phyloP scores from a whole-genome alignment of 2,888 invertebrate genomes.

The Acronicta alni region DNA sequence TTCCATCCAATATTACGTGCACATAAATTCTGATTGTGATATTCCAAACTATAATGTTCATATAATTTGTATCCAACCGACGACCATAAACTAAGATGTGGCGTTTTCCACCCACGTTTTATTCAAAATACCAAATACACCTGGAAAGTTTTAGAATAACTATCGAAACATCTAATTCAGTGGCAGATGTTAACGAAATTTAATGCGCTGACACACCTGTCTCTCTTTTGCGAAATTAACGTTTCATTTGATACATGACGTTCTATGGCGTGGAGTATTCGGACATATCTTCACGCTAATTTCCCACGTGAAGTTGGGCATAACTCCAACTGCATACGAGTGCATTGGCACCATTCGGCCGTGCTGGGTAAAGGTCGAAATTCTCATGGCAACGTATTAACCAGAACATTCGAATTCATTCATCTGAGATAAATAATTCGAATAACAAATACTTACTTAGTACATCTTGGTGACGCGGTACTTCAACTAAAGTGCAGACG shows the following conservation, averaged over 20 bases:
- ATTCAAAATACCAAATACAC: conserved; percentile 30
- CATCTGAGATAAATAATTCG: conserved; percentile 7
- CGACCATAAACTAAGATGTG: conserved; percentile 19
- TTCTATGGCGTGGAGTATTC: conserved; percentile 27
- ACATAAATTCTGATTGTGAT: neutral
- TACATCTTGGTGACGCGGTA: no score
- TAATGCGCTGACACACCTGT: conserved; percentile 65
- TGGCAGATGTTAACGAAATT: conserved; percentile 69
- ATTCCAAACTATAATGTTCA: conserved; percentile 5
- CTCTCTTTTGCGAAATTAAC: conserved; percentile 59
- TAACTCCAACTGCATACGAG: conserved; percentile 44
- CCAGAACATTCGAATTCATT: conserved; percentile 22
- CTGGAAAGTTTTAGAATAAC: conserved; percentile 31
- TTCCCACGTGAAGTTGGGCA: conserved; percentile 49
- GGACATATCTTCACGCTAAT: conserved; percentile 46
- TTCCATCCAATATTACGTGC: neutral
- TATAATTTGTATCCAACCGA: conserved; percentile 2
- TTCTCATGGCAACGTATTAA: conserved; percentile 11
- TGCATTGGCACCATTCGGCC: conserved; percentile 53
- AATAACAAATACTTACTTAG: conserved; percentile 7
- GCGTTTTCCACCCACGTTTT: conserved; percentile 27
- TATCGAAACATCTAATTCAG: conserved; percentile 49
- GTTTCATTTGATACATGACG: conserved; percentile 39
- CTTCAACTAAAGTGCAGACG: no score
- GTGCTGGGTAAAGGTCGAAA: conserved; percentile 55